Conservation (phyloP, 2,113 vertebrate genomes). For the Ploceus nigricollis region DNA sequence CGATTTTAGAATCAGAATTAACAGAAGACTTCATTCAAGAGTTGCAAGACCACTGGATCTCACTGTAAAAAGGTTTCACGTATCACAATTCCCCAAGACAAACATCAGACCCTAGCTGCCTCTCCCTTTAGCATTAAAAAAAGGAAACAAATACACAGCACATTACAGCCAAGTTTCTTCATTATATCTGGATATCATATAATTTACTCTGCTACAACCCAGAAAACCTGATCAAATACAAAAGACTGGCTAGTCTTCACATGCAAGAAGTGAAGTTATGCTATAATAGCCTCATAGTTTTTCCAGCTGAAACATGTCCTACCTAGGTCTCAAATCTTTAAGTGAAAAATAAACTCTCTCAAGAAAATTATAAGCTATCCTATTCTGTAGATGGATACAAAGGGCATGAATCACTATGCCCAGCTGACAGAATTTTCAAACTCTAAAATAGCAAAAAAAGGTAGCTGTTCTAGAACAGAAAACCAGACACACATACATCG, state of each 20-base stretch:
- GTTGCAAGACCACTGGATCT: neutral
- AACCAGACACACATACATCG: neutral
- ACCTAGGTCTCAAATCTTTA: neutral
- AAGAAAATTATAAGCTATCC: neutral
- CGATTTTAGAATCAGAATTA: neutral
- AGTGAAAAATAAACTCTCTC: neutral
- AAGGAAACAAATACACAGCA: neutral
- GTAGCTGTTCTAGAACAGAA: neutral
- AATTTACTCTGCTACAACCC: neutral
- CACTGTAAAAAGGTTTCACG: neutral
- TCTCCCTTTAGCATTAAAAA: neutral
- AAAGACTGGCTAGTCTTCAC: neutral
- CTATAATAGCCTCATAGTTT: neutral
- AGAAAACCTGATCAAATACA: neutral
- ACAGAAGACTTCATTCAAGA: neutral
- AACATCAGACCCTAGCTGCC: neutral
- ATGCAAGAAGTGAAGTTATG: neutral
- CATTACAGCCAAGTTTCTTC: neutral
- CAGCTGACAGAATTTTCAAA: neutral
- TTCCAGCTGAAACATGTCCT: neutral
- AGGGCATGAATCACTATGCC: neutral
- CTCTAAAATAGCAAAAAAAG: neutral
- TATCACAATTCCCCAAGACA: neutral
- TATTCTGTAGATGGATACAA: neutral
- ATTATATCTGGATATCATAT: accelerated